These are phyloP conservation scores for Drosophila engyochracea DNA, from an alignment of 2,888 invertebrate species.

Conservation along the genomic window DNA sequence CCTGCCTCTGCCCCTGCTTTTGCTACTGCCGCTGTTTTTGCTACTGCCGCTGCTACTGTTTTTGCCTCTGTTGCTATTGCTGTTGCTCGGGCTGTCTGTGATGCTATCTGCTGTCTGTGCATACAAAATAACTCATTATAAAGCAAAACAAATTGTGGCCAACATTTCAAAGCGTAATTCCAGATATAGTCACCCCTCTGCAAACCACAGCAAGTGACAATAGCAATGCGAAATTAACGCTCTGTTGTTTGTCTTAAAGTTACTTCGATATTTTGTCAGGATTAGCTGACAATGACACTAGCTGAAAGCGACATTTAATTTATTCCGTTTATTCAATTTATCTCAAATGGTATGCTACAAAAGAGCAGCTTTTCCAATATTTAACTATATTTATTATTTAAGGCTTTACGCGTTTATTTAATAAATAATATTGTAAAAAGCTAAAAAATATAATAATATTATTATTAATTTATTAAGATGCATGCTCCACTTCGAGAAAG, in stretches of 20 bases:
- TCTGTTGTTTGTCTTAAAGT: constrained; percentile 62
- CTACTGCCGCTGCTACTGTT: background rate
- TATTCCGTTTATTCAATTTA: background rate
- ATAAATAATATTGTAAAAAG: background rate
- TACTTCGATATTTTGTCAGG: constrained; percentile 64
- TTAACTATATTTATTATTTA: background rate
- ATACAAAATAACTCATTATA: constrained; percentile 73
- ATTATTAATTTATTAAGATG: too few species aligned
- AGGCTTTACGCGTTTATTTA: background rate
- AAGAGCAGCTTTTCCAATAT: background rate
- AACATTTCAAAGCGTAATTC: constrained; percentile 72
- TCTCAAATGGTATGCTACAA: background rate
- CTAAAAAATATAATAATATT: background rate
- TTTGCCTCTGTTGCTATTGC: background rate
- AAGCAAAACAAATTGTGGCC: constrained; percentile 75
- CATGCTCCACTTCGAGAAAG: too few species aligned
- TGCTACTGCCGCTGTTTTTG: too few species aligned
- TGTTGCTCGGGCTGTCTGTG: background rate
- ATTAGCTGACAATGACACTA: constrained; percentile 36
- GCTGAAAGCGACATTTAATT: constrained; percentile 15
- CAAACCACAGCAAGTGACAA: constrained; percentile 12
- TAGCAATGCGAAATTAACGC: constrained; percentile 31
- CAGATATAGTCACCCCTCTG: constrained; percentile 15
- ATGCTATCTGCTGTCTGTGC: constrained; percentile 21
- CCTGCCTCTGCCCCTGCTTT: background rate